A percentile compares a stretch with the other conserved stretches of the same genome.
These are phyloP conservation scores for Telmatherina bonti DNA, from an alignment of 2,797 vertebrate species.

Conservation along the genomic window DNA sequence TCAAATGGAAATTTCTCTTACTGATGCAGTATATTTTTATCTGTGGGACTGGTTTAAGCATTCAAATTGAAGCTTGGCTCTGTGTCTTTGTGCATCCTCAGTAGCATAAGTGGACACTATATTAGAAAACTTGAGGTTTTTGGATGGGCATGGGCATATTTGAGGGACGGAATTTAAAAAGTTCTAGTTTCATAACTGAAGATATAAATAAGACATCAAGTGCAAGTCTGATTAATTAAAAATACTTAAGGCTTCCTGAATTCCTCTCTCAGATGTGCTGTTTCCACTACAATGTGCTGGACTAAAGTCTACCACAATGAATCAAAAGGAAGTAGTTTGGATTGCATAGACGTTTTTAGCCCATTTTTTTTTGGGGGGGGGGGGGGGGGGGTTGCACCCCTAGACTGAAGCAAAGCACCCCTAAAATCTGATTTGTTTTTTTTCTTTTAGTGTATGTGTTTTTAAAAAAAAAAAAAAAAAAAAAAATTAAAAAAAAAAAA, in stretches of 20 bases:
- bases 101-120: conserved; percentile 10
- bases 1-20: no score
- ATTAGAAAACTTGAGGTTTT: conserved; percentile 22
- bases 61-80: background rate
- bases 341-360: no score
- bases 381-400: no score
- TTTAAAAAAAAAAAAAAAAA: no score
- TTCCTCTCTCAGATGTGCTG: conserved; percentile 23
- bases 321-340: conserved; percentile 53
- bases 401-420: no score
- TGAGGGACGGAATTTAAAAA: conserved; percentile 63
- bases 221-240: conserved; percentile 45
- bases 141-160: conserved; percentile 29
- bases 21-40: no score
- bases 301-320: conserved; percentile 42
- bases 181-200: conserved; percentile 41
- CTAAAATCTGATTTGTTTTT: no score
- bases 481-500: no score
- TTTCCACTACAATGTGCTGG: conserved; percentile 12
- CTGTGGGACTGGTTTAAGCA: no score
- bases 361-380: no score
- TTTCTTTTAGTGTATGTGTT: no score
- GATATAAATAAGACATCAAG: conserved; percentile 66
- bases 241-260: conserved; percentile 42
- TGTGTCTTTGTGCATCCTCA: conserved; percentile 2